Conservation (phyloP, 2,888 invertebrate genomes). For the Glyphotaelius pellucidus region DNA sequence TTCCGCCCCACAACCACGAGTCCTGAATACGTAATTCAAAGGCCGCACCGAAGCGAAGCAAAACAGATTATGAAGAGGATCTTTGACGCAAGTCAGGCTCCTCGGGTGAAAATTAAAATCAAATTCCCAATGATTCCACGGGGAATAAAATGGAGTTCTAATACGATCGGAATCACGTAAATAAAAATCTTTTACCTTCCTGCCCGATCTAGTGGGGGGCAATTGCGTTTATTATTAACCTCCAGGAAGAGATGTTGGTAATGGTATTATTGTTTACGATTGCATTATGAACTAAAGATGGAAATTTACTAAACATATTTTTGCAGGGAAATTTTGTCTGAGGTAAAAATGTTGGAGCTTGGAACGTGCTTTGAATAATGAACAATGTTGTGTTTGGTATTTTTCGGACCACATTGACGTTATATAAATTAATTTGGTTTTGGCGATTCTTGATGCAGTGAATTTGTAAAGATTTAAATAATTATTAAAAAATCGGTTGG, state of each 20-base stretch:
- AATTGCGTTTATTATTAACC: not conserved
- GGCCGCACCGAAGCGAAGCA: not conserved
- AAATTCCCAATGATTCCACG: not conserved
- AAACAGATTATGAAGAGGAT: not conserved
- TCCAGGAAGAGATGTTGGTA: not conserved
- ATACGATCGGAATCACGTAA: not conserved
- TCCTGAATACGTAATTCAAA: not conserved
- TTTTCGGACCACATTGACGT: no score
- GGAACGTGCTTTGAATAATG: not conserved
- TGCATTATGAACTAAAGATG: not conserved
- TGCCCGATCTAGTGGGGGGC: not conserved
- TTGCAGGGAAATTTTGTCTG: not conserved
- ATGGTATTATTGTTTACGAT: not conserved
- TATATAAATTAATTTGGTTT: no score
- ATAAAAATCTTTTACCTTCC: constrained; percentile 10
- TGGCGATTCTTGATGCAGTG: no score
- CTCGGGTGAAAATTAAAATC: not conserved
- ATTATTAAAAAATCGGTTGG: no score
- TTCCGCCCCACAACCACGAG: not conserved
- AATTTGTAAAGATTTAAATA: no score
- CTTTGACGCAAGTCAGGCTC: not conserved
- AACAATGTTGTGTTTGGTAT: not conserved
- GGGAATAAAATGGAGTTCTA: constrained; percentile 11
- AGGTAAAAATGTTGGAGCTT: not conserved
- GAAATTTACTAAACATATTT: not conserved